Evolutionary conservation across 2,113 vertebrate species (phyloP).

Genomic region (Bos indicus): DNA sequence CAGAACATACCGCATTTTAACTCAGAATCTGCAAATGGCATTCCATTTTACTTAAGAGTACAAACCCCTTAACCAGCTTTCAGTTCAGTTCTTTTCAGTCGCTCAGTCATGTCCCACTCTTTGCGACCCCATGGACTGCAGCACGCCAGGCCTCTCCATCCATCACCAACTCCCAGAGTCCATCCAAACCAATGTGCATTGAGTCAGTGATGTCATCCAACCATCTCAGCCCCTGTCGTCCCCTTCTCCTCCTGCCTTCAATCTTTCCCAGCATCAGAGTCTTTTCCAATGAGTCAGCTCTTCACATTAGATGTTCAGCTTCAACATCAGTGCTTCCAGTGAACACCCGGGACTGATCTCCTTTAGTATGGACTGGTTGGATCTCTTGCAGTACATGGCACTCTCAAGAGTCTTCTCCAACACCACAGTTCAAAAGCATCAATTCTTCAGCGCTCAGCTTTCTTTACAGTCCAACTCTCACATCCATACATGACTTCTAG

Average conservation of each 20-base stretch:
- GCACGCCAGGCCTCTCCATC: not conserved
- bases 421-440: not conserved
- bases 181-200: not conserved
- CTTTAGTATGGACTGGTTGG: too few species aligned
- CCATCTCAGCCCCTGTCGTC: too few species aligned
- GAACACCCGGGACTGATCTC: too few species aligned
- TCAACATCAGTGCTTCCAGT: too few species aligned
- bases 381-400: too few species aligned
- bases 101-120: not conserved
- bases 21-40: not conserved
- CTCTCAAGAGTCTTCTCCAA: too few species aligned
- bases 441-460: rapidly evolving
- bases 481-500: not conserved
- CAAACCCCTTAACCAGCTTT: not conserved
- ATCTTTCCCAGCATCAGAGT: too few species aligned
- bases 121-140: not conserved
- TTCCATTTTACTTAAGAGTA: not conserved
- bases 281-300: too few species aligned
- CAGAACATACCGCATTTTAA: not conserved
- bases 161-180: not conserved
- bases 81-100: not conserved
- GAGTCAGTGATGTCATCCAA: not conserved
- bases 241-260: too few species aligned
- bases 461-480: not conserved
- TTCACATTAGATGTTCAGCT: too few species aligned